Conservation (phyloP, 2,888 invertebrate genomes). For the Bruchidius siliquastri region DNA sequence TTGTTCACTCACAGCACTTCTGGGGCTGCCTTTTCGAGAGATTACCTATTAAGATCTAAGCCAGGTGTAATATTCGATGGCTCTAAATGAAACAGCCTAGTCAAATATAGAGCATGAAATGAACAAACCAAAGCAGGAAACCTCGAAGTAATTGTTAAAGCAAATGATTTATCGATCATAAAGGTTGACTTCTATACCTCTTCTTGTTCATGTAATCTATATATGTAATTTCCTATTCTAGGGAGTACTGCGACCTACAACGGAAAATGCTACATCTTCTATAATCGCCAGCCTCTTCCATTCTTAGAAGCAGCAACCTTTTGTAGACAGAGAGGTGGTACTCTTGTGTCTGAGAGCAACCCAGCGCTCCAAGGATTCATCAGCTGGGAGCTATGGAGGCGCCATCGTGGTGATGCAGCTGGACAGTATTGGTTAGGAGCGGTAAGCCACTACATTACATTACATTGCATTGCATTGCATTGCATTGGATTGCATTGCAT, state of each 20-base stretch:
- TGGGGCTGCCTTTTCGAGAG: too few relatives aligned
- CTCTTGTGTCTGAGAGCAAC: slow-evolving; percentile 86
- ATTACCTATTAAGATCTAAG: too few relatives aligned
- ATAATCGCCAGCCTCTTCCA: slow-evolving; percentile 76
- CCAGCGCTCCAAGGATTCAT: slow-evolving; percentile 91
- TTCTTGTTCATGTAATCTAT: too few relatives aligned
- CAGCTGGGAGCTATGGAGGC: slow-evolving; percentile 89
- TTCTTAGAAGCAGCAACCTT: slow-evolving; percentile 77
- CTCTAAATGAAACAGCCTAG: too few relatives aligned
- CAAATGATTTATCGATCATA: too few relatives aligned
- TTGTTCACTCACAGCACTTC: too few relatives aligned
- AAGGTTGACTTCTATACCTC: too few relatives aligned
- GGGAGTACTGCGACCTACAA: slow-evolving; percentile 88
- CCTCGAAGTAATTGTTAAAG: too few relatives aligned
- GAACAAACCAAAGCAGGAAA: too few relatives aligned
- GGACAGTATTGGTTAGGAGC: slow-evolving; percentile 96
- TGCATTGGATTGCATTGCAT: too few relatives aligned
- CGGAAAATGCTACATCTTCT: slow-evolving; percentile 92
- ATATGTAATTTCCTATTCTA: background rate
- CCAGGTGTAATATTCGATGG: too few relatives aligned
- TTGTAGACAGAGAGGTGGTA: slow-evolving; percentile 74
- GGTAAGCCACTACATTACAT: slow-evolving; percentile 57
- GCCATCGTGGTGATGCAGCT: slow-evolving; percentile 84
- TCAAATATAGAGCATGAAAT: too few relatives aligned
- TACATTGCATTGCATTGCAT: slow-evolving; percentile 28